A percentile compares a stretch with the other conserved stretches of the same genome.
phyloP scores from a whole-genome alignment of 1,140 invertebrate species.

The Drosophila tani region DNA sequence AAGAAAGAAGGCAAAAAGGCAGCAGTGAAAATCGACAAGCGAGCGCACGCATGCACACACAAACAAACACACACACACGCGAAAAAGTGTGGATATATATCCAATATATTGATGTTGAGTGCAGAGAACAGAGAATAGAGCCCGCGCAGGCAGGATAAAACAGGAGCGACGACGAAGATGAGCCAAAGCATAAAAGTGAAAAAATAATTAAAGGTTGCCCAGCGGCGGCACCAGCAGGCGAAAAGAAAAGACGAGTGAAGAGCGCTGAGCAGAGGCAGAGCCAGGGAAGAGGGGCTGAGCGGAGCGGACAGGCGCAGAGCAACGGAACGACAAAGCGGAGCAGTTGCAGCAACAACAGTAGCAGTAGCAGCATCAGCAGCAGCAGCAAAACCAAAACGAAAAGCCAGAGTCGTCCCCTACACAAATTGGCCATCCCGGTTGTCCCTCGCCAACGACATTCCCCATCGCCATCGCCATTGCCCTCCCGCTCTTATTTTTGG shows the following conservation, averaged over 20 bases:
- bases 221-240: slow-evolving; percentile 17
- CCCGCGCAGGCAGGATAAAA: slow-evolving; percentile 70
- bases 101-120: slow-evolving; percentile 75
- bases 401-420: slow-evolving; percentile 18
- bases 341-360: slow-evolving; percentile 41
- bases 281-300: slow-evolving; percentile 16
- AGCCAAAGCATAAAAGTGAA: slow-evolving; percentile 70
- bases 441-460: slow-evolving; percentile 21
- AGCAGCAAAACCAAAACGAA: slow-evolving; percentile 14
- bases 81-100: slow-evolving; percentile 68
- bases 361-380: slow-evolving; percentile 32
- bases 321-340: slow-evolving; percentile 24
- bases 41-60: slow-evolving; percentile 43
- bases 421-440: slow-evolving; percentile 36
- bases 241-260: slow-evolving; percentile 17
- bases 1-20: slow-evolving; percentile 57
- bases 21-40: slow-evolving; percentile 60
- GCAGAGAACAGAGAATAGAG: slow-evolving; percentile 39
- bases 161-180: slow-evolving; percentile 71
- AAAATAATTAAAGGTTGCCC: slow-evolving; percentile 76
- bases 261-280: not conserved
- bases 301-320: slow-evolving; percentile 22
- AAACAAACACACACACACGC: slow-evolving; percentile 50
- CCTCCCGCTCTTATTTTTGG: slow-evolving; percentile 40
- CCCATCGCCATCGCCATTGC: slow-evolving; percentile 10